These are phyloP conservation scores for Podarcis lilfordi DNA, from an alignment of 2,797 vertebrate genomes.

Conservation along the genomic window DNA sequence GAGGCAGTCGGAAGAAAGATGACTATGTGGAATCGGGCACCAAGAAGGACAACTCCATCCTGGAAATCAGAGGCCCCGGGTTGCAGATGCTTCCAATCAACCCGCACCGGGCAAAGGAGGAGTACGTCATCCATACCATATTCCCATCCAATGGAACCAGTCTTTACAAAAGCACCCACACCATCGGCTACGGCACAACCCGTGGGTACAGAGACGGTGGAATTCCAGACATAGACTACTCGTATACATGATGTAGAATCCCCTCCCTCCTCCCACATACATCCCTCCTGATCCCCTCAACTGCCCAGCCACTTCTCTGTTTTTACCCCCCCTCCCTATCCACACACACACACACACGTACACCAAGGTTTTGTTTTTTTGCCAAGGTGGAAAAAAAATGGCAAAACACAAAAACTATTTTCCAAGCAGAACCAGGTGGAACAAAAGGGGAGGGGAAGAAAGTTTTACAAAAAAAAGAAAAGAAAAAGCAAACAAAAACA, in stretches of 20 bases:
- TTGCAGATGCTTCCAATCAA: constrained; percentile 93
- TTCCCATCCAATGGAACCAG: constrained; percentile 93
- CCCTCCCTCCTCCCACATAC: constrained; percentile 1
- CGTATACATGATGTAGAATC: constrained; percentile 88
- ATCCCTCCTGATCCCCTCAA: background rate
- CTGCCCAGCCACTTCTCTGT: background rate
- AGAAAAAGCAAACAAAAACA: background rate
- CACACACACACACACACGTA: too few relatives aligned
- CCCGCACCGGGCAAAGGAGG: constrained; percentile 87
- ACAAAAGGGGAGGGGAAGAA: constrained; percentile 31
- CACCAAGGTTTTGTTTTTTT: constrained; percentile 11
- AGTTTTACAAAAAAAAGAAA: constrained; percentile 34
- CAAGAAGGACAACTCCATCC: constrained; percentile 93
- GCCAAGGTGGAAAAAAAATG: constrained; percentile 1
- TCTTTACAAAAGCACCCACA: constrained; percentile 87
- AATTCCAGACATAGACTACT: constrained; percentile 91
- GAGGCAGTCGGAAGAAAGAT: constrained; percentile 83
- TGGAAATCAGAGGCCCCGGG: constrained; percentile 89
- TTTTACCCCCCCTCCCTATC: constrained; percentile 19
- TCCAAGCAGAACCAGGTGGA: constrained; percentile 40
- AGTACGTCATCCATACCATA: constrained; percentile 94
- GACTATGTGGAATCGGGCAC: constrained; percentile 94
- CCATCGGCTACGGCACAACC: constrained; percentile 87
- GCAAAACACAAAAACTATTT: constrained; percentile 11
- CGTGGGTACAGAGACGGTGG: constrained; percentile 92